Percentiles rank a stretch among this genome's conserved stretches.
phyloP scores from a whole-genome alignment of 2,888 invertebrate species.

The Hirudinaria manillensis region DNA sequence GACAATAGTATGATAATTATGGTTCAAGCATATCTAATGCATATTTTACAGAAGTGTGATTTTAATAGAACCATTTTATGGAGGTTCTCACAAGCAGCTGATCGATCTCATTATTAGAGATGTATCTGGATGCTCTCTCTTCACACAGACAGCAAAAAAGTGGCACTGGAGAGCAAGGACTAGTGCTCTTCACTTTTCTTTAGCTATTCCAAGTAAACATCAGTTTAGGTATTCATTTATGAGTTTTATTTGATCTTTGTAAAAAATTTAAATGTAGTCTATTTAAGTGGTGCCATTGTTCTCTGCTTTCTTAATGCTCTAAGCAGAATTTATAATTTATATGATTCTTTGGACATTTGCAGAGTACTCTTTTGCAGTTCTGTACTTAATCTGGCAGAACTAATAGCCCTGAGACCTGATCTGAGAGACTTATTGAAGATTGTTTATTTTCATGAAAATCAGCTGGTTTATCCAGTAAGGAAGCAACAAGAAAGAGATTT shows the following conservation, averaged over 20 bases:
- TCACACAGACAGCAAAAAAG: constrained; percentile 66
- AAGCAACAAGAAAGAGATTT: constrained; percentile 66
- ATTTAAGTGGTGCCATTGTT: background rate
- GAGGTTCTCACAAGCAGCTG: constrained; percentile 68
- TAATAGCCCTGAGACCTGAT: constrained; percentile 65
- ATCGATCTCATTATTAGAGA: constrained; percentile 57
- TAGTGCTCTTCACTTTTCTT: constrained; percentile 63
- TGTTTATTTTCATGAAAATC: constrained; percentile 73
- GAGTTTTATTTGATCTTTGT: background rate
- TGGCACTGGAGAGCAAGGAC: constrained; percentile 74
- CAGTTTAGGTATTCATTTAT: constrained; percentile 49
- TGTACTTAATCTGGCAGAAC: constrained; percentile 66
- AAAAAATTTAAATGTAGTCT: background rate
- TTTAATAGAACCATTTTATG: constrained; percentile 67
- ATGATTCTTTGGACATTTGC: constrained; percentile 36
- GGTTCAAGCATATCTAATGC: too few relatives aligned
- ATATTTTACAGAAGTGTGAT: constrained; percentile 5
- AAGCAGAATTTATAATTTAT: background rate
- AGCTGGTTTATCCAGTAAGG: constrained; percentile 66
- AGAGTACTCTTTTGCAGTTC: constrained; percentile 65
- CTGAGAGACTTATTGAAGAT: constrained; percentile 61
- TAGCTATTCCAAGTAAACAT: constrained; percentile 56
- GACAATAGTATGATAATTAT: too few relatives aligned
- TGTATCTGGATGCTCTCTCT: constrained; percentile 48
- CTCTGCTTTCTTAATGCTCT: background rate